These are phyloP conservation scores for Metallyticus violacea DNA, from an alignment of 2,888 invertebrate species.

Conservation along the genomic window DNA sequence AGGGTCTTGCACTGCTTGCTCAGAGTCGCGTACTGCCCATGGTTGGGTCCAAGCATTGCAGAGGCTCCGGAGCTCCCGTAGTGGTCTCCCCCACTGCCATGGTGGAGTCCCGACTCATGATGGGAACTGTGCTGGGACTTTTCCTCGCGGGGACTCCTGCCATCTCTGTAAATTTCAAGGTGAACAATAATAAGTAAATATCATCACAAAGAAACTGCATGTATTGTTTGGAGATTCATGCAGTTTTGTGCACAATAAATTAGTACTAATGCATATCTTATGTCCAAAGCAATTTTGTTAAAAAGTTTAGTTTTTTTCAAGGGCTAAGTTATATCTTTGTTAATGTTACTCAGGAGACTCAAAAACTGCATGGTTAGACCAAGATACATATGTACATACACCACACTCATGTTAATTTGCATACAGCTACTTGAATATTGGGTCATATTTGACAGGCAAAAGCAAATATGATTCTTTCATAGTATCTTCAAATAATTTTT, in stretches of 20 bases:
- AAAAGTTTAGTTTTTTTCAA: not conserved
- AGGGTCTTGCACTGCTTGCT: conserved; percentile 95
- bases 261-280: too few relatives aligned
- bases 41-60: conserved; percentile 61
- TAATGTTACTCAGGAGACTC: too few relatives aligned
- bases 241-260: not conserved
- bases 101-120: conserved; percentile 33
- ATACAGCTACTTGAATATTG: too few relatives aligned
- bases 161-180: conserved; percentile 36
- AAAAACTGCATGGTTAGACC: too few relatives aligned
- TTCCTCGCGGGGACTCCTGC: conserved; percentile 37
- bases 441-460: too few relatives aligned
- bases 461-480: too few relatives aligned
- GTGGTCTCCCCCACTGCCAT: conserved; percentile 36
- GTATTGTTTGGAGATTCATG: too few relatives aligned
- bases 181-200: not conserved
- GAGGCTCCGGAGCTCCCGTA: conserved; percentile 29
- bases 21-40: conserved; percentile 87
- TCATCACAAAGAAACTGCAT: not conserved
- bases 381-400: too few relatives aligned
- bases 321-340: not conserved
- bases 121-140: conserved; percentile 37
- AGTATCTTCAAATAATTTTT: too few relatives aligned
- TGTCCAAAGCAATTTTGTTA: not conserved
- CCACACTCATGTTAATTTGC: too few relatives aligned